Conservation (phyloP, 1,140 invertebrate genomes). For the Zaprionus davidi region DNA sequence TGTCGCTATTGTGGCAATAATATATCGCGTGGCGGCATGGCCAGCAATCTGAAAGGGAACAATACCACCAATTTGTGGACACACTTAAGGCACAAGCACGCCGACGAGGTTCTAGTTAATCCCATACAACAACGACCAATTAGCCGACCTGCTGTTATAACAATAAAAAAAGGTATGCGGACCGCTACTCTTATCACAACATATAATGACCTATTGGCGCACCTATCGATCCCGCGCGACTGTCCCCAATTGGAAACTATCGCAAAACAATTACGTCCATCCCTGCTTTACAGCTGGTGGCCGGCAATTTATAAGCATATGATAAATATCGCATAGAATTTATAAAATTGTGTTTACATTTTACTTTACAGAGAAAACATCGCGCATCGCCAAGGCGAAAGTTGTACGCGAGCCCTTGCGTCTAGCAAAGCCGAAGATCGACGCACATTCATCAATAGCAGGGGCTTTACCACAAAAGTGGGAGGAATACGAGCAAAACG, state of each 20-base stretch:
- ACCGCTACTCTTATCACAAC: slow-evolving; percentile 13
- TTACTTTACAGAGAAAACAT: slow-evolving; percentile 66
- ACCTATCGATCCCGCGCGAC: slow-evolving; percentile 62
- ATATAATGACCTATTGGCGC: slow-evolving; percentile 46
- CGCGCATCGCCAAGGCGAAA: slow-evolving; percentile 63
- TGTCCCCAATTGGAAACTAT: slow-evolving; percentile 64
- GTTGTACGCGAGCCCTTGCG: slow-evolving; percentile 54
- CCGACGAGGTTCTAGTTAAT: slow-evolving; percentile 65
- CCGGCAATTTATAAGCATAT: slow-evolving; percentile 40
- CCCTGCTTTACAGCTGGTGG: slow-evolving; percentile 47
- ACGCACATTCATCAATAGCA: slow-evolving; percentile 31
- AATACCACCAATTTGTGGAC: slow-evolving; percentile 75
- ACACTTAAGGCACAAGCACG: slow-evolving; percentile 68
- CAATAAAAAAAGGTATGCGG: slow-evolving; percentile 69
- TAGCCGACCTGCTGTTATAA: slow-evolving; percentile 35
- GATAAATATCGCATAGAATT: slow-evolving; percentile 40
- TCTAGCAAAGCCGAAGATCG: slow-evolving; percentile 65
- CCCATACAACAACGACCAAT: slow-evolving; percentile 48
- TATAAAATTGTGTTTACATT: slow-evolving; percentile 13
- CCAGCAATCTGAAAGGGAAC: slow-evolving; percentile 72
- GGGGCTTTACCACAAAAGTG: slow-evolving; percentile 71
- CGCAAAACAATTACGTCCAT: slow-evolving; percentile 49
- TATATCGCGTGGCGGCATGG: slow-evolving; percentile 77
- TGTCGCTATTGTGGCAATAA: slow-evolving; percentile 74
- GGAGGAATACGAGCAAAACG: slow-evolving; percentile 73